Evolutionary conservation across 2,797 vertebrate species (phyloP).

Genomic region (Gila robusta): DNA sequence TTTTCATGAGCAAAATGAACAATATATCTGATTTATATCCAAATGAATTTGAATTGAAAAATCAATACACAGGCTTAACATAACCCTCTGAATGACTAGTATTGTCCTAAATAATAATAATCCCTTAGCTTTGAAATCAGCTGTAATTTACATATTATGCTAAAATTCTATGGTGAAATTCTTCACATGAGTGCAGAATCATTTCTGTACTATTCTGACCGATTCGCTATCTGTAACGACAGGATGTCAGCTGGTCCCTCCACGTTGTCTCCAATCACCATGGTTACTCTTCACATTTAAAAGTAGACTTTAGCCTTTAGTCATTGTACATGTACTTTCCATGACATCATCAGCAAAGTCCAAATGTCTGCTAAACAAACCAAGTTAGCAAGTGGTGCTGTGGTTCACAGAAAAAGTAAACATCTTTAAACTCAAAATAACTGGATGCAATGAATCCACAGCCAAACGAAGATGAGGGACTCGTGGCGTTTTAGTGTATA

Average conservation of each 20-base stretch:
- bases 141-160: neutral
- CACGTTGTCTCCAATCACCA: slow-evolving; percentile 52
- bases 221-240: neutral
- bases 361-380: slow-evolving; percentile 43
- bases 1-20: neutral
- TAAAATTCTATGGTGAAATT: neutral
- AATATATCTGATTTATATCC: neutral
- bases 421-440: slow-evolving; percentile 28
- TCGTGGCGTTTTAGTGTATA: neutral
- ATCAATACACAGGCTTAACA: neutral
- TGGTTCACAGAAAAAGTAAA: slow-evolving; percentile 21
- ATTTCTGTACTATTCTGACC: neutral
- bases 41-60: neutral
- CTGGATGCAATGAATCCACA: neutral
- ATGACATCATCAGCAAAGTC: slow-evolving; percentile 50
- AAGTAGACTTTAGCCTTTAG: slow-evolving; percentile 59
- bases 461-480: neutral
- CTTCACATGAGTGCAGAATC: neutral
- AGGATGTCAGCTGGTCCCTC: slow-evolving; percentile 24
- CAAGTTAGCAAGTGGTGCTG: slow-evolving; percentile 4
- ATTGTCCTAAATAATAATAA: neutral
- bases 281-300: slow-evolving; percentile 62
- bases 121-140: neutral
- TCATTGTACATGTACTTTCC: slow-evolving; percentile 31
- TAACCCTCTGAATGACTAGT: neutral